phyloP scores from a whole-genome alignment of 2,888 invertebrate species.

The Hololepta plana region DNA sequence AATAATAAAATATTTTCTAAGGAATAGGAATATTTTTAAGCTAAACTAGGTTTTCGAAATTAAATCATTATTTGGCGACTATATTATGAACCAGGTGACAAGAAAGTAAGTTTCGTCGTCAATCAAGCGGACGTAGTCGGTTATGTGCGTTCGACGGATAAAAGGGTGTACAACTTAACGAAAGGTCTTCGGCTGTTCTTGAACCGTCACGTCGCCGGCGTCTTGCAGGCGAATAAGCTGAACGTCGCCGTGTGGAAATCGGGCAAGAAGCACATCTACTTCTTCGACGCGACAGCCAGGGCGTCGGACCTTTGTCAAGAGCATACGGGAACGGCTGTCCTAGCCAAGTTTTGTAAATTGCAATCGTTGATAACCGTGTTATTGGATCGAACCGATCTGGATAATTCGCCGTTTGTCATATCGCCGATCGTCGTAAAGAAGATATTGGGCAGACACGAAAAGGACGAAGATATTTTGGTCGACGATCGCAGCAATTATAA shows the following conservation, averaged over 20 bases:
- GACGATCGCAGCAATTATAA: slow-evolving; percentile 36
- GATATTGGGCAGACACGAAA: slow-evolving; percentile 16
- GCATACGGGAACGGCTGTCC: slow-evolving; percentile 34
- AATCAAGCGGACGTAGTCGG: slow-evolving; percentile 24
- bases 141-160: slow-evolving; percentile 20
- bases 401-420: slow-evolving; percentile 32
- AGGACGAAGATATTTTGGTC: slow-evolving; percentile 31
- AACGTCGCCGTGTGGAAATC: slow-evolving; percentile 38
- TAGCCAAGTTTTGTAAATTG: slow-evolving; percentile 36
- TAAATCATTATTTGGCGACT: too few species aligned
- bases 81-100: slow-evolving; percentile 19
- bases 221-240: slow-evolving; percentile 25
- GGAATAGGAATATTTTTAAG: too few species aligned
- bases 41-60: too few species aligned
- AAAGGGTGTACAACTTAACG: slow-evolving; percentile 26
- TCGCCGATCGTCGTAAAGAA: slow-evolving; percentile 32
- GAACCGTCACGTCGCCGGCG: slow-evolving; percentile 31
- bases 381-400: slow-evolving; percentile 29
- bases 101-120: slow-evolving; percentile 25
- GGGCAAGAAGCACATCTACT: slow-evolving; percentile 36
- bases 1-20: too few species aligned
- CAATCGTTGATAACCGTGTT: slow-evolving; percentile 32
- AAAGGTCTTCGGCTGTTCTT: slow-evolving; percentile 38
- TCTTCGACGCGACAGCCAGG: slow-evolving; percentile 44
- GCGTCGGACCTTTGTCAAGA: slow-evolving; percentile 33